Evolutionary conservation across 1,140 invertebrate species (phyloP).

Genomic region (Calosoma granatense): DNA sequence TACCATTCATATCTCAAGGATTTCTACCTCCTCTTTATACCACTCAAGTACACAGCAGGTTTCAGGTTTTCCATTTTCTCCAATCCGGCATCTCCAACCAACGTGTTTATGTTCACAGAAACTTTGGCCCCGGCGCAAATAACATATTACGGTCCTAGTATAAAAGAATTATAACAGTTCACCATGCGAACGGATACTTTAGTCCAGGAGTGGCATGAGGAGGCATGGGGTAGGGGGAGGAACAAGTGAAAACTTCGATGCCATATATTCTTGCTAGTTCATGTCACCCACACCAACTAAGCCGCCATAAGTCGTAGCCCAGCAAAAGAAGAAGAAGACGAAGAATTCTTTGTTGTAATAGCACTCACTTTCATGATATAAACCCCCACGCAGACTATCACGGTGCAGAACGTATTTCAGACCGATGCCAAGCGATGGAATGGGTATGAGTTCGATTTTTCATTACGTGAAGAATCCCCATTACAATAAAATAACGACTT

Average conservation of each 20-base stretch:
- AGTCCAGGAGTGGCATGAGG: background rate
- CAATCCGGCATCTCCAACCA: too few species aligned
- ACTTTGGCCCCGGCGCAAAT: background rate
- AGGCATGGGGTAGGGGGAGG: background rate
- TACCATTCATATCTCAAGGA: background rate
- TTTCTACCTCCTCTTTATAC: background rate
- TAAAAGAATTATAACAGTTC: background rate
- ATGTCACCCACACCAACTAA: background rate
- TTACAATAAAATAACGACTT: constrained; percentile 7
- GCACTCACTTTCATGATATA: constrained; percentile 1
- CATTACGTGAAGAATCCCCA: background rate
- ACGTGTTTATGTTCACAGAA: background rate
- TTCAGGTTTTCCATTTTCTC: too few species aligned
- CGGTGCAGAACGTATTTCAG: background rate
- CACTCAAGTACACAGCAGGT: too few species aligned
- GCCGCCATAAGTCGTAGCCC: background rate
- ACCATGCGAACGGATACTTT: background rate
- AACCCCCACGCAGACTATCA: too few species aligned
- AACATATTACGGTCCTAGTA: background rate
- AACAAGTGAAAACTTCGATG: background rate
- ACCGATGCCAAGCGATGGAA: background rate
- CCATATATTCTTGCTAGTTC: background rate
- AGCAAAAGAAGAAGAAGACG: too few species aligned
- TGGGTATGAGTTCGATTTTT: constrained; percentile 9
- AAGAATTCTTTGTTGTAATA: constrained; percentile 5